phyloP scores from a whole-genome alignment of 1,140 invertebrate genomes.

The Hycleus phaleratus region DNA sequence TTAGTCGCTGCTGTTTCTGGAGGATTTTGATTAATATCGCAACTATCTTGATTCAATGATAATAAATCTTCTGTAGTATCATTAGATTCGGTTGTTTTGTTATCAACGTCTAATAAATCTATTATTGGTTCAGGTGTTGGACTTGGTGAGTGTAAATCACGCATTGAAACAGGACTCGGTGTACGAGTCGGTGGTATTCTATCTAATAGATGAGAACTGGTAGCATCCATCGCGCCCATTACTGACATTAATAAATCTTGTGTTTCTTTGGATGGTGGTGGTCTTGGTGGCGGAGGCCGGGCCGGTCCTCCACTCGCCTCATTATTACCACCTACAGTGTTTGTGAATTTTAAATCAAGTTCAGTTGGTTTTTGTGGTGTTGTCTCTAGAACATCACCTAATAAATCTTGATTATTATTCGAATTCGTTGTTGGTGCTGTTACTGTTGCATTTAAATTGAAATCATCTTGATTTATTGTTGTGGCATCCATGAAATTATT shows the following conservation, averaged over 20 bases:
- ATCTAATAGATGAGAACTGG: slow-evolving; percentile 73
- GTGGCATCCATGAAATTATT: slow-evolving; percentile 18
- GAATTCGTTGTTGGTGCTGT: not conserved
- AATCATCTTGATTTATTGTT: not conserved
- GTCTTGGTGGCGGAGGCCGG: slow-evolving; percentile 40
- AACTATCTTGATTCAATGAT: slow-evolving; percentile 18
- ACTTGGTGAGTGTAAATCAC: slow-evolving; percentile 71
- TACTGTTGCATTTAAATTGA: not conserved
- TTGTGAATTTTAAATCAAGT: slow-evolving; percentile 34
- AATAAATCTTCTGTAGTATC: slow-evolving; percentile 23
- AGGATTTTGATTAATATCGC: slow-evolving; percentile 43
- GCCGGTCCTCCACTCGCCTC: slow-evolving; percentile 27
- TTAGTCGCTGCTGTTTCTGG: slow-evolving; percentile 21
- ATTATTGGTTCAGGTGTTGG: slow-evolving; percentile 69
- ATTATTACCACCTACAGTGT: slow-evolving; percentile 19
- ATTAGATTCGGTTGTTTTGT: not conserved
- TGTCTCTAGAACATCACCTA: not conserved
- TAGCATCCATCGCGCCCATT: slow-evolving; percentile 81
- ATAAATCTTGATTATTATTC: slow-evolving; percentile 11
- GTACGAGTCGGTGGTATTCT: slow-evolving; percentile 73
- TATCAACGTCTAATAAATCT: slow-evolving; percentile 53
- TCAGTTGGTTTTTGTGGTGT: slow-evolving; percentile 36
- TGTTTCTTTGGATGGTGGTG: slow-evolving; percentile 61
- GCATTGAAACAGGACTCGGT: slow-evolving; percentile 71
- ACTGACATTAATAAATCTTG: slow-evolving; percentile 79